Percentiles rank a stretch among this genome's conserved stretches.
phyloP scores from a whole-genome alignment of 1,140 invertebrate species.

The Procambarus clarkii region DNA sequence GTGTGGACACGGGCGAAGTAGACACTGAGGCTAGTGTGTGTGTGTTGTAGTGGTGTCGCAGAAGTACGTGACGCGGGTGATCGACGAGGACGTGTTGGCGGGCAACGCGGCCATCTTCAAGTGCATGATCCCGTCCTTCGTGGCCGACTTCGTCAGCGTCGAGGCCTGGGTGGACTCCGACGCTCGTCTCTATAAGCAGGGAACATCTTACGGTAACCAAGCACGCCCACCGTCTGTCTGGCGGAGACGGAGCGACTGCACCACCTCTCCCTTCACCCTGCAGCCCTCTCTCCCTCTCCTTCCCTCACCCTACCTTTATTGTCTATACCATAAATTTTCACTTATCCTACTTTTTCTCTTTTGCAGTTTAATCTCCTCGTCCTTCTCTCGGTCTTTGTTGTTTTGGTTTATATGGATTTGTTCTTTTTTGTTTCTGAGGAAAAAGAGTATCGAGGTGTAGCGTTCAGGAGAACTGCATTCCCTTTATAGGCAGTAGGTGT shows the following conservation, averaged over 20 bases:
- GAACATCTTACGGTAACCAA: constrained; percentile 36
- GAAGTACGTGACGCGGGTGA: constrained; percentile 87
- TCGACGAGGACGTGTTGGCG: constrained; percentile 87
- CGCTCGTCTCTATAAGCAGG: constrained; percentile 79
- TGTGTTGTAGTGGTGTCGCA: constrained; percentile 84
- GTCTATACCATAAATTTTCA: background rate
- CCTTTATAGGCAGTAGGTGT: too few relatives aligned
- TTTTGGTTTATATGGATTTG: too few relatives aligned
- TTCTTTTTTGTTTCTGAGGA: too few relatives aligned
- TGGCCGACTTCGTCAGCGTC: constrained; percentile 92
- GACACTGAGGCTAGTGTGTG: background rate
- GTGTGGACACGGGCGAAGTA: too few relatives aligned
- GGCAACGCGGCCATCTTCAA: constrained; percentile 94
- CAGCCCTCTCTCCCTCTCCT: background rate
- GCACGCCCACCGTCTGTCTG: too few relatives aligned
- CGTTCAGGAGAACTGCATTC: too few relatives aligned
- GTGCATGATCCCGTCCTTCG: constrained; percentile 95
- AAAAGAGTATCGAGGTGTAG: too few relatives aligned
- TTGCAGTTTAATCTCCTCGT: too few relatives aligned
- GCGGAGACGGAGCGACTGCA: background rate
- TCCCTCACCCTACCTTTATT: background rate
- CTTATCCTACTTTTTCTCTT: too few relatives aligned
- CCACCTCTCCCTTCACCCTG: background rate
- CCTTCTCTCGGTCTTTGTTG: too few relatives aligned
- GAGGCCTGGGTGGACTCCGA: constrained; percentile 89